Evolutionary conservation across 2,888 invertebrate species (phyloP), one percentile per base, ranked within the genome.

Genomic region (Trichacis sp.): DNA sequence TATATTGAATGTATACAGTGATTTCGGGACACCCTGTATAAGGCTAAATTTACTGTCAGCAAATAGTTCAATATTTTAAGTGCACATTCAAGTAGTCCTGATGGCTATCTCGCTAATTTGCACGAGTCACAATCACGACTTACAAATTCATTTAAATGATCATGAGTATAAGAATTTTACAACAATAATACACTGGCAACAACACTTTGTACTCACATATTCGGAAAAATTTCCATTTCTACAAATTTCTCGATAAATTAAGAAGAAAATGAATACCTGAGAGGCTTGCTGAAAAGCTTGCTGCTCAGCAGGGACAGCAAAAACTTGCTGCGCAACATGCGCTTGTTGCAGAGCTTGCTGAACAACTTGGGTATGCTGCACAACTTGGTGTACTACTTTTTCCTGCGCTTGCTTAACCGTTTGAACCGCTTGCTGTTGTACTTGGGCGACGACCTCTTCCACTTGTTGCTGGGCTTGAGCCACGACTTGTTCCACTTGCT

Each of bases 391-490:
- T 0, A 81, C 81, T 0, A 83, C 84, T 59, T 83, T 83, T 54
- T 84, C 81, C 55, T 84, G 84, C 0, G 84, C 84, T 51, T 82
- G 81, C 14, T 83, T 80, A 1, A 83, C 84, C 1, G 81, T 81
- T 30, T 84, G 81, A 0, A 80, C 82, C 0, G 84, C 84, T 50
- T 84, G 84, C 47, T 84, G 84, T 9, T 84, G 83, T 2, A 80
- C 84, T 30, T 84, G 84, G 0, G 83, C 82, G 0, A 84, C 83
- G 1, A 83, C 83, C 61, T 84, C 83, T 20, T 84, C 84, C 1
- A 84, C 84, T 50, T 84, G 83, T 36, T 84, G 83, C 50, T 83
- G 82, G 1, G 82, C 84, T 11, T 83, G 83, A 1, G 83, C 84
- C 0, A 84, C 82, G 0, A 83, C 84, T 17, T 84, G 84, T 29